Percentiles rank a stretch among this genome's conserved stretches.
These are phyloP conservation scores for Porites evermanni DNA, from an alignment of 92 coral and sea anemone genomes.

Conservation along the genomic window DNA sequence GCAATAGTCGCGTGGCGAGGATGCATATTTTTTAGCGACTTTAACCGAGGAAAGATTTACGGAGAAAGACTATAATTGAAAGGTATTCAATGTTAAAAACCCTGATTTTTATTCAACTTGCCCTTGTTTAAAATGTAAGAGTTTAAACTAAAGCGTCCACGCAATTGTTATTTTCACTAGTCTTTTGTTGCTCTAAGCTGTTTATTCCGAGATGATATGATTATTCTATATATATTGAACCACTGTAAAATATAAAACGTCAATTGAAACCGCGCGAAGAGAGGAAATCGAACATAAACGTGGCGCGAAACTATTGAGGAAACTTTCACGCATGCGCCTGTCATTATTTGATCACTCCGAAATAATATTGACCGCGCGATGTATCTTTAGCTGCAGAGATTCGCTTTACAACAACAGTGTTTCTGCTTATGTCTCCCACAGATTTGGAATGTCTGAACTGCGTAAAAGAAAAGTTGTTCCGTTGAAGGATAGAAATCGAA, in stretches of 20 bases:
- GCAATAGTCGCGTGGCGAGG: not conserved
- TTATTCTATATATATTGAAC: too few species aligned
- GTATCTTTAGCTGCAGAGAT: not conserved
- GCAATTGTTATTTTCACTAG: slow-evolving; percentile 1
- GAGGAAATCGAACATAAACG: not conserved
- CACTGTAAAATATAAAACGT: too few species aligned
- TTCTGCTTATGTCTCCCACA: slow-evolving; percentile 23
- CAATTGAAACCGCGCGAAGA: not conserved
- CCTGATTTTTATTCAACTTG: too few species aligned
- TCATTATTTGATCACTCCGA: not conserved
- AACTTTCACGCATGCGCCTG: slow-evolving; percentile 25
- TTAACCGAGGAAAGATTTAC: too few species aligned
- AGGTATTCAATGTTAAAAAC: too few species aligned
- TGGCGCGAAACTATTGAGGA: slow-evolving; percentile 41
- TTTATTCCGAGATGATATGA: slow-evolving; percentile 15
- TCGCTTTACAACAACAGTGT: not conserved
- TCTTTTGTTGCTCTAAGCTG: slow-evolving; percentile 8
- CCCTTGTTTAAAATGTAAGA: too few species aligned
- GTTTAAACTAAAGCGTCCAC: slow-evolving; percentile 15
- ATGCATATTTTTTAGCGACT: not conserved
- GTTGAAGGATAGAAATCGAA: slow-evolving; percentile 6
- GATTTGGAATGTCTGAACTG: slow-evolving; percentile 47
- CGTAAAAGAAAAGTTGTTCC: slow-evolving; percentile 45
- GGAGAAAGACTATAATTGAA: too few species aligned
- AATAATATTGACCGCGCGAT: too few species aligned